phyloP scores from a whole-genome alignment of 2,113 vertebrate genomes.

The Bubo blakistoni region DNA sequence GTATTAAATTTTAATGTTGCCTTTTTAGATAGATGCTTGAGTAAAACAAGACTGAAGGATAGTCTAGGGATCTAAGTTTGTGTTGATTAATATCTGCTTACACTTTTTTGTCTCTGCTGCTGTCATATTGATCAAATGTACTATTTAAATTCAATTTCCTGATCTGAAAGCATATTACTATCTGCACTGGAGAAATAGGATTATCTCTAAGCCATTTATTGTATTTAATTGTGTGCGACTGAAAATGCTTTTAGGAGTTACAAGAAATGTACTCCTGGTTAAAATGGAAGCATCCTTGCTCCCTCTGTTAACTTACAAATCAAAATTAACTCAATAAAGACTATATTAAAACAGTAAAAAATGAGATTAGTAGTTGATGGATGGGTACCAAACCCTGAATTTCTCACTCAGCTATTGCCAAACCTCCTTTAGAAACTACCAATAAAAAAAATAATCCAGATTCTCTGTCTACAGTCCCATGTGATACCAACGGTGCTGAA shows the following conservation, averaged over 20 bases:
- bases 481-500: neutral
- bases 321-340: constrained; percentile 36
- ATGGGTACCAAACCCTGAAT: neutral
- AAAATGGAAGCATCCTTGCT: constrained; percentile 4
- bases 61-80: neutral
- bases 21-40: neutral
- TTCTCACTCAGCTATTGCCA: neutral
- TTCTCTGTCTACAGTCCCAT: neutral
- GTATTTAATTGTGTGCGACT: neutral
- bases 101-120: neutral
- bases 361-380: neutral
- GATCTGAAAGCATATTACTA: neutral
- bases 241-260: constrained; percentile 50
- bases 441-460: neutral
- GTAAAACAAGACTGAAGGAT: neutral
- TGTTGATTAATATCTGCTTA: constrained; percentile 9
- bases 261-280: constrained; percentile 13
- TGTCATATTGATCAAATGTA: neutral
- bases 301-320: constrained; percentile 12
- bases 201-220: neutral
- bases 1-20: neutral
- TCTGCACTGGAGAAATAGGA: neutral
- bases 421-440: neutral
- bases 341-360: constrained; percentile 32
- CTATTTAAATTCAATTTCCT: constrained; percentile 30